phyloP scores from a whole-genome alignment of 1,140 invertebrate genomes.

The Caenorhabditis brenneri region DNA sequence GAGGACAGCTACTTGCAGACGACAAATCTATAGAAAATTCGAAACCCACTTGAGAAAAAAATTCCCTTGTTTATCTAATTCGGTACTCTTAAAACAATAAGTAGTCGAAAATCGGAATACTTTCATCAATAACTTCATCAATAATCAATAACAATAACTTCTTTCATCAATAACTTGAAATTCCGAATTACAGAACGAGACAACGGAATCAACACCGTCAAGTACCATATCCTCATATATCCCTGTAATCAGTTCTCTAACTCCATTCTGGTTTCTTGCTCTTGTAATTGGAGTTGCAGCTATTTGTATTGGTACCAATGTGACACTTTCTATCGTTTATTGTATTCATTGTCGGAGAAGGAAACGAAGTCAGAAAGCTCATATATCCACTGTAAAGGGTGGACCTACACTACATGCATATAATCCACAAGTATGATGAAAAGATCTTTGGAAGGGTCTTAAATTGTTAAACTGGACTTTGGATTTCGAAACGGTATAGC shows the following conservation, averaged over 20 bases:
- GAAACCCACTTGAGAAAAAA: no score
- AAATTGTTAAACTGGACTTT: no score
- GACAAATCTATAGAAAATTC: no score
- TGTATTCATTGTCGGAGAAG: slow-evolving; percentile 5
- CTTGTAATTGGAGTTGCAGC: not conserved
- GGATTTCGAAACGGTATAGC: no score
- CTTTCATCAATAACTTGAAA: no score
- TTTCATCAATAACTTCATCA: no score
- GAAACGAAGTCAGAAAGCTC: slow-evolving; percentile 28
- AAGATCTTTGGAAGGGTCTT: not conserved
- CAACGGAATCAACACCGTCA: not conserved
- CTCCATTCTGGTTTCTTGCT: slow-evolving; percentile 9
- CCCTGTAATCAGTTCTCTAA: not conserved
- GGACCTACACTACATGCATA: slow-evolving; percentile 18
- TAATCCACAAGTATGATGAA: not conserved
- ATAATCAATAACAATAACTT: no score
- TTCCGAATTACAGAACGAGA: slow-evolving; percentile 4
- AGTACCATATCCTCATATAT: not conserved
- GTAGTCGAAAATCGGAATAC: no score
- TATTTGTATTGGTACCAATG: slow-evolving; percentile 22
- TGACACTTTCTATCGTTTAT: slow-evolving; percentile 1
- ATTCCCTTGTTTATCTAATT: no score
- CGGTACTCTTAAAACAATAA: no score
- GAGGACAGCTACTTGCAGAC: no score
- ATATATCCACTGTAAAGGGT: slow-evolving; percentile 36